Base-by-base conservation (phyloP, 2,797 vertebrate species). In the Sus cebifrons region DNA sequence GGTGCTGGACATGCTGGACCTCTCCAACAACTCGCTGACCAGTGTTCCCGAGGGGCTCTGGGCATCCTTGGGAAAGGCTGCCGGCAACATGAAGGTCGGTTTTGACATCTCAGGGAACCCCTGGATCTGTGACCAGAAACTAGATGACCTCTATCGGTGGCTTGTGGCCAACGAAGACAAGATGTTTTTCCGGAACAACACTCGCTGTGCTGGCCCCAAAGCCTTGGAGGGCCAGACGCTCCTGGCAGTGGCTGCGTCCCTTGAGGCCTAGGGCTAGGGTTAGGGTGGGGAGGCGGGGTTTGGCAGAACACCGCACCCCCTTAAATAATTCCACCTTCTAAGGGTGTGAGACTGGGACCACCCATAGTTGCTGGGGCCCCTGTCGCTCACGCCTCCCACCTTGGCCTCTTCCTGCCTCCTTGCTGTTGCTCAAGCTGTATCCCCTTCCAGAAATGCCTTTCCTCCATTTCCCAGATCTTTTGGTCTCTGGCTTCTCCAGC, bases 81-180 rank as follows among this genome's bases (percentile, higher is more conserved):
- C 11, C 5, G 3, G 0, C 4, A 91, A 94, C 14, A 21, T 95
- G 40, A 2, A 4, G 0, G 40, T 97, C 0, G 97, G 97, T 18
- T 97, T 98, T 0, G 98, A 98, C 29, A 54, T 98, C 18, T 98
- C 98, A 0, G 13, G 64, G 0, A 99, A 98, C 77, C 98, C 98
- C 6, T 99, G 98, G 98, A 3, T 6, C 23, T 98, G 98, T 0
- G 91, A 98, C 52, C 71, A 64, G 40, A n/a, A 54, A 5, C 87
- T 98, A 64, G 12, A 2, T 0, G 8, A 68, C 54, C 97, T 98
- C 73, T 91, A 77, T 8, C 10, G 0, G 17, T 97, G 98, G 98
- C 94, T 98, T 9, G 8, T 13, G 40, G 17, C 2, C 3, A 83
- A 73, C 0, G 32, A 77, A 23, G 60, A 95, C 0, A 78, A 0